Evolutionary conservation across 2,888 invertebrate species (phyloP).

Genomic region (Caenorhabditis doughertyi): DNA sequence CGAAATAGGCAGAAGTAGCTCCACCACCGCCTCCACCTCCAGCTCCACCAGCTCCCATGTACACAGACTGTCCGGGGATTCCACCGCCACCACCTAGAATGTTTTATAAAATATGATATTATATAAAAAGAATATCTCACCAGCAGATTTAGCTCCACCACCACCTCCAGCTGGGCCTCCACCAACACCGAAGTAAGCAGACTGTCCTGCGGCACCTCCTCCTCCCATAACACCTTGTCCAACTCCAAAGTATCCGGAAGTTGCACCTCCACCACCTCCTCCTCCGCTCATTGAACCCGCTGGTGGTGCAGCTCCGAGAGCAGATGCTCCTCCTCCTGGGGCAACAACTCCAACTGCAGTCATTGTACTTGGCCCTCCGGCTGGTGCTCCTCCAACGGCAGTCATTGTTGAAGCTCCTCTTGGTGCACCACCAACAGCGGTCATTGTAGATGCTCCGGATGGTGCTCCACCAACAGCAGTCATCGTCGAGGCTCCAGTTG

Average conservation of each 20-base stretch:
- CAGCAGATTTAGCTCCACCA: conserved; percentile 29
- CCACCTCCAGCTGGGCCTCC: conserved; percentile 50
- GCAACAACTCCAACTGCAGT: conserved; percentile 59
- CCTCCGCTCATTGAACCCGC: conserved; percentile 46
- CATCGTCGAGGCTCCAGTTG: conserved; percentile 69
- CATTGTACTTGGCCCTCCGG: conserved; percentile 63
- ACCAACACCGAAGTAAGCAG: conserved; percentile 70
- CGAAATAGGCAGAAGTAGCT: conserved; percentile 74
- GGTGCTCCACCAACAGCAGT: conserved; percentile 48
- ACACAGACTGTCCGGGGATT: conserved; percentile 58
- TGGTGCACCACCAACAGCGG: conserved; percentile 71
- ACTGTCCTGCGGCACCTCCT: conserved; percentile 45
- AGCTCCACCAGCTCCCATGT: conserved; percentile 68
- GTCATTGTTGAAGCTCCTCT: conserved; percentile 75
- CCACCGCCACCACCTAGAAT: conserved; percentile 57
- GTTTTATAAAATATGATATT: background rate
- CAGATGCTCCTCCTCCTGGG: conserved; percentile 44
- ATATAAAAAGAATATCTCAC: background rate
- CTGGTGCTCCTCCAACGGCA: conserved; percentile 71
- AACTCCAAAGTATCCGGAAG: conserved; percentile 65
- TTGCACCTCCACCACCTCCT: conserved; percentile 61
- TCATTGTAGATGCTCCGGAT: conserved; percentile 71
- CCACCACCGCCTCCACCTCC: conserved; percentile 66
- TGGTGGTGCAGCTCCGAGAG: conserved; percentile 29
- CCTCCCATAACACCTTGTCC: conserved; percentile 53